A percentile compares a stretch with the other conserved stretches of the same genome.
Evolutionary conservation across 2,113 vertebrate genomes (phyloP).

Genomic region (Oophaga pumilio): DNA sequence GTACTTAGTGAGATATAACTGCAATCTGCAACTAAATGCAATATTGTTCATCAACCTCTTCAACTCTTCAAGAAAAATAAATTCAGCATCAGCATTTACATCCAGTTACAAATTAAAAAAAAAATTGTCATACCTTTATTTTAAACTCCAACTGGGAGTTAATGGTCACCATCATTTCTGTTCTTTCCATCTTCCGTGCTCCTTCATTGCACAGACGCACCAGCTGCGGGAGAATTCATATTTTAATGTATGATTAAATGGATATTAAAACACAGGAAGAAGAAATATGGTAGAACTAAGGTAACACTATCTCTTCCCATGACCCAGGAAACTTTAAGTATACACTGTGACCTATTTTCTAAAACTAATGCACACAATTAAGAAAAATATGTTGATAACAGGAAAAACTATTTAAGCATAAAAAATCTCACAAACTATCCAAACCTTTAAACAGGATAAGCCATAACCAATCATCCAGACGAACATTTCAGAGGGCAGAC

Average conservation of each 20-base stretch:
- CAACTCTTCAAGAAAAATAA: too few relatives aligned
- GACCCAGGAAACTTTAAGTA: background rate
- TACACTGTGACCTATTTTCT: background rate
- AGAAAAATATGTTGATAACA: too few relatives aligned
- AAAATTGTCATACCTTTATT: slow-evolving; percentile 84
- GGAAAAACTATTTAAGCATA: too few relatives aligned
- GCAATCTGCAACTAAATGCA: too few relatives aligned
- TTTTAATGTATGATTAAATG: background rate
- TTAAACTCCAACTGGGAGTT: slow-evolving; percentile 97
- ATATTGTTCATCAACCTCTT: background rate
- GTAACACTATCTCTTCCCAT: background rate
- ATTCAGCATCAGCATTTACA: background rate
- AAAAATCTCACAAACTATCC: too few relatives aligned
- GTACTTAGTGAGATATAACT: too few relatives aligned
- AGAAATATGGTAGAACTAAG: background rate
- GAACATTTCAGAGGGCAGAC: too few relatives aligned
- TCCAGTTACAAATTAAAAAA: background rate
- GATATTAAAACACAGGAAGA: background rate
- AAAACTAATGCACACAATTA: background rate
- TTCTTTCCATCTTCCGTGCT: slow-evolving; percentile 94
- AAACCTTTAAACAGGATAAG: too few relatives aligned
- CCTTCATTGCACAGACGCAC: slow-evolving; percentile 96
- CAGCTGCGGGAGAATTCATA: slow-evolving; percentile 72
- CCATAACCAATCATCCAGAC: too few relatives aligned
- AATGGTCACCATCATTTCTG: slow-evolving; percentile 97